Evolutionary conservation across 2,113 vertebrate species (phyloP).

Genomic region (Megalops atlanticus): DNA sequence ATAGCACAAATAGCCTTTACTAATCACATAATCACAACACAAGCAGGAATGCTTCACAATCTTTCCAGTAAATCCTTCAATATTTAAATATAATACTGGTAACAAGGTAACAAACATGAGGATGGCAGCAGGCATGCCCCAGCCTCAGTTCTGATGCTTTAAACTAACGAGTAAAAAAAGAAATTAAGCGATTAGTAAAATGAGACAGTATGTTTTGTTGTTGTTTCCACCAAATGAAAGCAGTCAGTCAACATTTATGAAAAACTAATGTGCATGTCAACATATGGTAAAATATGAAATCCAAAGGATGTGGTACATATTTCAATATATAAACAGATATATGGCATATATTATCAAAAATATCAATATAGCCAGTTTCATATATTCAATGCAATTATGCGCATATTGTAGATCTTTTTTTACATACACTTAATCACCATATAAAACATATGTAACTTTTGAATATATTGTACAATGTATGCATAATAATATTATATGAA

Average conservation of each 20-base stretch:
- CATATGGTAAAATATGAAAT: slow-evolving; percentile 2
- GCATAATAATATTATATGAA: not conserved
- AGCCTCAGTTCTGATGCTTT: slow-evolving; percentile 48
- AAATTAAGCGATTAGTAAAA: slow-evolving; percentile 89
- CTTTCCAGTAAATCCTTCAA: not conserved
- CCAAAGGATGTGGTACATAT: not conserved
- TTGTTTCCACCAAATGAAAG: slow-evolving; percentile 76
- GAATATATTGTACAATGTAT: not conserved
- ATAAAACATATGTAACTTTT: not conserved
- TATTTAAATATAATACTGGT: not conserved
- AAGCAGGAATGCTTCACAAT: not conserved
- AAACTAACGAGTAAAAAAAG: slow-evolving; percentile 71
- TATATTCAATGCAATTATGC: not conserved
- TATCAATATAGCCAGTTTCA: not conserved
- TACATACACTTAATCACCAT: not conserved
- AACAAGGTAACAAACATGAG: too few species aligned
- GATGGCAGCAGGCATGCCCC: not conserved
- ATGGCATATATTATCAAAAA: not conserved
- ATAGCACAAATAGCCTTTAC: slow-evolving; percentile 77
- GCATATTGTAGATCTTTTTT: not conserved
- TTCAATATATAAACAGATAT: not conserved
- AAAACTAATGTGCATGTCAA: slow-evolving; percentile 65
- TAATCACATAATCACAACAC: slow-evolving; percentile 81
- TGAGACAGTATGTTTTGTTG: slow-evolving; percentile 63
- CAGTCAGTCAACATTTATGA: too few species aligned